Evolutionary conservation across 53 echinoderm and acorn worm genomes (phyloP).

Genomic region (Stichopus horrens): DNA sequence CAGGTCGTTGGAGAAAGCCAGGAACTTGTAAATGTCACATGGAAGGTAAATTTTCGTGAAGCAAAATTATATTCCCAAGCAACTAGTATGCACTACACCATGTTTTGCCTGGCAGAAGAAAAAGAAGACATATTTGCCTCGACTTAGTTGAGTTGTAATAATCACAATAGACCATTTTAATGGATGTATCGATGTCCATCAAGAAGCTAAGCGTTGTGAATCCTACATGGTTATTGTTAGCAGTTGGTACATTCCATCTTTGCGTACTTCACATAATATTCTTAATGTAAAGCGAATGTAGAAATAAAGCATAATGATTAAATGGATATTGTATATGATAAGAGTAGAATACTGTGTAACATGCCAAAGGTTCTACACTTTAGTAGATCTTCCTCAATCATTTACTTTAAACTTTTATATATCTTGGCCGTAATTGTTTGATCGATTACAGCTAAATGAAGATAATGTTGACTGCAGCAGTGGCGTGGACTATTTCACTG

Average conservation of each 20-base stretch:
- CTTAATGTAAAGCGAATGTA: neutral
- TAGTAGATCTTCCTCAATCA: neutral
- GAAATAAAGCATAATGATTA: neutral
- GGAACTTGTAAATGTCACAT: neutral
- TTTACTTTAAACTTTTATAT: neutral
- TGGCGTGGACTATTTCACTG: neutral
- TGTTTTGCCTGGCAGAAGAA: neutral
- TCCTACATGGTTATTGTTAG: neutral
- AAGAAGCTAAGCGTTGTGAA: neutral
- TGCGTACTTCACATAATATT: neutral
- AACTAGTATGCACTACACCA: neutral
- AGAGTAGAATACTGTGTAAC: too few species aligned
- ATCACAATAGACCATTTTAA: neutral
- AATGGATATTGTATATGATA: neutral
- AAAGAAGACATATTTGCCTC: too few species aligned
- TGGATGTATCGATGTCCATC: neutral
- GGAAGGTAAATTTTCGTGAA: neutral
- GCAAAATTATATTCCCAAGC: neutral
- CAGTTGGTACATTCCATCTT: neutral
- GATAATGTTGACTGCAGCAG: neutral
- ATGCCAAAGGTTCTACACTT: neutral
- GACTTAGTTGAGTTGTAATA: neutral
- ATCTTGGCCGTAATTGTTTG: neutral
- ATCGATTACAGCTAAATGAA: neutral
- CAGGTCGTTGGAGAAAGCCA: neutral